Evolutionary conservation across 1,140 invertebrate species (phyloP).

Genomic region (Microplitis demolitor): DNA sequence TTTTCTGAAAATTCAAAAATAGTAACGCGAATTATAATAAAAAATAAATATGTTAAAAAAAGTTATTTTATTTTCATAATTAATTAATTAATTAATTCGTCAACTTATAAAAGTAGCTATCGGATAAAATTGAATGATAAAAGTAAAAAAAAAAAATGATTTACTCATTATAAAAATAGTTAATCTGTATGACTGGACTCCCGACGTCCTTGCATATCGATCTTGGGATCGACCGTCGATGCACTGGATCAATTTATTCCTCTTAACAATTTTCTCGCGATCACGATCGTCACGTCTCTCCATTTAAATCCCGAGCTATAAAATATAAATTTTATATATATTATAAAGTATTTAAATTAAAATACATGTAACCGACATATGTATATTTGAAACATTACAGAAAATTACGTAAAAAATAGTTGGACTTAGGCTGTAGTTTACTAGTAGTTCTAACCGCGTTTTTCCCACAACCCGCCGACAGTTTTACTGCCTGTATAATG

Average conservation of each 20-base stretch:
- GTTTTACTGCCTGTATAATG: too few relatives aligned
- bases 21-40: too few relatives aligned
- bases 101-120: constrained; percentile 11
- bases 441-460: too few relatives aligned
- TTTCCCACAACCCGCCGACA: too few relatives aligned
- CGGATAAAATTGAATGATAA: background rate
- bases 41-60: too few relatives aligned
- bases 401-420: too few relatives aligned
- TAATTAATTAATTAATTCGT: constrained; percentile 13
- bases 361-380: background rate
- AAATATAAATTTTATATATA: background rate
- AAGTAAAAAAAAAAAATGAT: background rate
- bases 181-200: background rate
- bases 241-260: background rate
- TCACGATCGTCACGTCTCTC: background rate
- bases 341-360: background rate
- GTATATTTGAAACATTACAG: background rate
- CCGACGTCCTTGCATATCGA: constrained; percentile 10
- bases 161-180: background rate
- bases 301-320: background rate
- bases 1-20: too few relatives aligned
- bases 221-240: constrained; percentile 1
- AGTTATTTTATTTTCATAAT: background rate
- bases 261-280: constrained; percentile 3
- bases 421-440: too few relatives aligned